These are phyloP conservation scores for Rhipidura dahli DNA, from an alignment of 2,113 vertebrate species.

Conservation along the genomic window DNA sequence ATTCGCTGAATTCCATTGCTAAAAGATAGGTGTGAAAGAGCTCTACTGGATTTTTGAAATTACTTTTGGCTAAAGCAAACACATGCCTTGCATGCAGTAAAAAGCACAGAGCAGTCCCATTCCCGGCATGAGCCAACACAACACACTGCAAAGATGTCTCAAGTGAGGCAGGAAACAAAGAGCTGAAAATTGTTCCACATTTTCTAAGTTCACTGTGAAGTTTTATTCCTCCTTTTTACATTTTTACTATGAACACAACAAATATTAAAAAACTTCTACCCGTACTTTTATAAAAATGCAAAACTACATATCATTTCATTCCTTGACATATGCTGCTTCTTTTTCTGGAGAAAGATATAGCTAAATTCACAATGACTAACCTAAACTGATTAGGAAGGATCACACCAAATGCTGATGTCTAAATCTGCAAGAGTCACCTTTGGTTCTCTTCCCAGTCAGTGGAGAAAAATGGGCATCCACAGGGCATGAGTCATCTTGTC, in stretches of 20 bases:
- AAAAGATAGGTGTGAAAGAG: not conserved
- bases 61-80: not conserved
- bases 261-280: not conserved
- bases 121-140: not conserved
- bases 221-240: not conserved
- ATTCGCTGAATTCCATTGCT: not conserved
- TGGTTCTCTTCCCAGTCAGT: not conserved
- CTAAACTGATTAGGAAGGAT: not conserved
- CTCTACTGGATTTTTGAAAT: not conserved
- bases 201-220: not conserved
- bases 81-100: not conserved
- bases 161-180: not conserved
- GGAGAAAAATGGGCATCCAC: not conserved
- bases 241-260: not conserved
- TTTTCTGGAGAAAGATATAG: not conserved
- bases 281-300: not conserved
- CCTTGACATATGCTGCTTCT: not conserved
- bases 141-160: not conserved
- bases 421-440: not conserved
- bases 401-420: not conserved
- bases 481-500: not conserved
- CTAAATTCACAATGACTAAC: not conserved
- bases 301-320: not conserved
- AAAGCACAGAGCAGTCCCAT: not conserved
- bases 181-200: not conserved